Conservation (phyloP, 2,888 invertebrate genomes). For the Folsomia manolachei region DNA sequence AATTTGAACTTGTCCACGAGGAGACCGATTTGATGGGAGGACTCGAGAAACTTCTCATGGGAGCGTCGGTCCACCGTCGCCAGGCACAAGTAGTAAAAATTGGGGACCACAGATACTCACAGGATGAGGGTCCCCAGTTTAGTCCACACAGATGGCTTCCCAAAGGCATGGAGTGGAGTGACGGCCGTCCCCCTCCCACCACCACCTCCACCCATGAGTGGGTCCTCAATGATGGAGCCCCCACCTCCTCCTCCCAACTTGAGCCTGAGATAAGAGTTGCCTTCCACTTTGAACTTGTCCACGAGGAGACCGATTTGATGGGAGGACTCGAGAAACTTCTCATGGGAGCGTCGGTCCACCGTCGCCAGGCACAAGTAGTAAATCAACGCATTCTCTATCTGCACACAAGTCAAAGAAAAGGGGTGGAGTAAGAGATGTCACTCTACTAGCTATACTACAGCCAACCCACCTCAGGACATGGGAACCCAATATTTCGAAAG, state of each 20-base stretch:
- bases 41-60: constrained; percentile 86
- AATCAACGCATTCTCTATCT: constrained; percentile 92
- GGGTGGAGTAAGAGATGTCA: neutral
- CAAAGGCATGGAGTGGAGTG: constrained; percentile 67
- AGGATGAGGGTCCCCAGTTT: constrained; percentile 65
- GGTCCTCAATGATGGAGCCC: neutral
- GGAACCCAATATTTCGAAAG: constrained; percentile 91
- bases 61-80: constrained; percentile 76
- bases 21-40: constrained; percentile 87
- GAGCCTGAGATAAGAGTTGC: constrained; percentile 64
- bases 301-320: constrained; percentile 88
- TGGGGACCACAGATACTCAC: constrained; percentile 47
- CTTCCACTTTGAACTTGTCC: constrained; percentile 85
- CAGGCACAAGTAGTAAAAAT: constrained; percentile 81
- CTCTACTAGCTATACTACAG: neutral
- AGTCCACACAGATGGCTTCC: constrained; percentile 67
- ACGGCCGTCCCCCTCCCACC: constrained; percentile 25
- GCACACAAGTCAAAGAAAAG: neutral
- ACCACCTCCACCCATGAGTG: neutral
- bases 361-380: constrained; percentile 82
- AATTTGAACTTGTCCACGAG: constrained; percentile 86
- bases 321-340: constrained; percentile 88
- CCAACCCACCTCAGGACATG: constrained; percentile 77
- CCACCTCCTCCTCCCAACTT: neutral
- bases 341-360: constrained; percentile 76